phyloP scores from a whole-genome alignment of 2,888 invertebrate species.

The Morinoia aosen region DNA sequence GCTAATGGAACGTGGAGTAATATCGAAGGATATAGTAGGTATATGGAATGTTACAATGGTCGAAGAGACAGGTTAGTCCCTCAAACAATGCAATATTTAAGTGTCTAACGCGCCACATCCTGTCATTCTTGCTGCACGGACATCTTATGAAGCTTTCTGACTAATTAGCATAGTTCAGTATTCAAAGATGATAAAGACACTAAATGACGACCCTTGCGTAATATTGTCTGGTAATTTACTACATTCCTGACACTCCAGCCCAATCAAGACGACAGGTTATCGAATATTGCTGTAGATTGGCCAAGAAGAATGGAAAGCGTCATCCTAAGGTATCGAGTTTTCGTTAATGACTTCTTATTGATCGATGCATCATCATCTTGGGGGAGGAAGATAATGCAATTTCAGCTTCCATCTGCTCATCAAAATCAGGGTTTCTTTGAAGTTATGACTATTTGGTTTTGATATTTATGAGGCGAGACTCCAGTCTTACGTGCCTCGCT shows the following conservation, averaged over 20 bases:
- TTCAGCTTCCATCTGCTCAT: neutral
- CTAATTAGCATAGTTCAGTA: neutral
- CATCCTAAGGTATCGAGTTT: neutral
- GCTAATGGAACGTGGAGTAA: neutral
- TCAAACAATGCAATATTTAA: conserved; percentile 15
- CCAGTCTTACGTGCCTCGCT: neutral
- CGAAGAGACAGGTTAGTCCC: neutral
- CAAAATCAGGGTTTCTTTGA: neutral
- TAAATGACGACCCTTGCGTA: neutral
- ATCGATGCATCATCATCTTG: neutral
- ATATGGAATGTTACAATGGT: too few species aligned
- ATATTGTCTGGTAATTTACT: neutral
- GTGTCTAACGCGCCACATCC: conserved; percentile 18
- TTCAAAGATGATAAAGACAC: neutral
- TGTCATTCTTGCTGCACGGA: neutral
- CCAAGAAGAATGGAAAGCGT: neutral
- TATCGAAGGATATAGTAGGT: neutral
- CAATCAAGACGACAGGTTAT: neutral
- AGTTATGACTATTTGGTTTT: neutral
- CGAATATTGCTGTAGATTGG: neutral
- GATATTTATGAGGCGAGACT: neutral
- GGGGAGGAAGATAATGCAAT: neutral
- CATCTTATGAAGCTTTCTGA: neutral
- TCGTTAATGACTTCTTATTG: neutral
- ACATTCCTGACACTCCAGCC: neutral